Percentiles rank a stretch among this genome's conserved stretches.
Evolutionary conservation across 2,113 vertebrate genomes (phyloP).

Genomic region (Halichoeres trimaculatus): DNA sequence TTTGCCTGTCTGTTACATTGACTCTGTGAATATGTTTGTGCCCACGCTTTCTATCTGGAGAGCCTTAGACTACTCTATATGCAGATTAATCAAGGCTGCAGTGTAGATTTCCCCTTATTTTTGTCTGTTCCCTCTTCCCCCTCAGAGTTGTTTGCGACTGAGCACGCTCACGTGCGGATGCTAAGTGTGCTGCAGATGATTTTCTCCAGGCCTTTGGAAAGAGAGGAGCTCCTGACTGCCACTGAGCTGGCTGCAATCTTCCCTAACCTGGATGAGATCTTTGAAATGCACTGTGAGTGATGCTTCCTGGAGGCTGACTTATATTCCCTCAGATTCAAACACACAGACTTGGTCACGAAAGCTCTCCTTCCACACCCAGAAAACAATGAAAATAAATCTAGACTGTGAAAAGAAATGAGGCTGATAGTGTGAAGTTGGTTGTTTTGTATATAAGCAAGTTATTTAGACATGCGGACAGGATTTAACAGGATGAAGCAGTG

Average conservation of each 20-base stretch:
- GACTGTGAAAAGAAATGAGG: background rate
- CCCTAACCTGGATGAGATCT: constrained; percentile 90
- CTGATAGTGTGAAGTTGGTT: background rate
- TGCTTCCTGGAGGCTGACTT: background rate
- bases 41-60: no score
- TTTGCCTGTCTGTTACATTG: no score
- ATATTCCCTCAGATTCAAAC: background rate
- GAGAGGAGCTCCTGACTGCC: constrained; percentile 74
- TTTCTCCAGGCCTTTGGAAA: constrained; percentile 88
- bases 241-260: constrained; percentile 86
- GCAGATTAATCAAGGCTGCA: background rate
- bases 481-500: background rate
- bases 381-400: background rate
- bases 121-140: background rate
- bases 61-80: background rate
- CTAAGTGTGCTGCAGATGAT: constrained; percentile 89
- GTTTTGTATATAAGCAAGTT: background rate
- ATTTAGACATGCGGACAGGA: background rate
- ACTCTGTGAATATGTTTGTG: no score
- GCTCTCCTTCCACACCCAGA: background rate
- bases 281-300: constrained; percentile 90
- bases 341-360: background rate
- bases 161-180: constrained; percentile 92
- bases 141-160: constrained; percentile 89
- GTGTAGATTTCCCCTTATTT: background rate